Conservation (phyloP, 2,888 invertebrate genomes). For the Hirtodrosophila alboralis region DNA sequence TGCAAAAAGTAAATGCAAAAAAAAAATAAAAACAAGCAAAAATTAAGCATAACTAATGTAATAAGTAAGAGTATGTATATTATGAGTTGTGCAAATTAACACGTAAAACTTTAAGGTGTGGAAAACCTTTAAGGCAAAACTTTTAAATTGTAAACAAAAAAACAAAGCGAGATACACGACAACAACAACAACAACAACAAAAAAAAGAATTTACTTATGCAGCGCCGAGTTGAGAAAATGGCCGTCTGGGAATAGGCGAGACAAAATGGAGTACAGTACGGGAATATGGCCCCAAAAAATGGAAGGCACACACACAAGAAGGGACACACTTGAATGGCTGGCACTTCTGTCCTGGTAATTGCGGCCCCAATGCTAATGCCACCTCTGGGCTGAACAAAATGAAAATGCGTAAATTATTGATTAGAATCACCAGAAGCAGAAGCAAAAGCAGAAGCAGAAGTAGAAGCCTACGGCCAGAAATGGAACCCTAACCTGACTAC, state of each 20-base stretch:
- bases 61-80: slow-evolving; percentile 14
- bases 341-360: slow-evolving; percentile 68
- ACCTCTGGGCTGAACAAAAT: slow-evolving; percentile 68
- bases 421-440: slow-evolving; percentile 69
- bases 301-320: slow-evolving; percentile 19
- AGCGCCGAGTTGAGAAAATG: slow-evolving; percentile 63
- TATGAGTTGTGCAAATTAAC: slow-evolving; percentile 57
- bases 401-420: slow-evolving; percentile 79
- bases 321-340: slow-evolving; percentile 66
- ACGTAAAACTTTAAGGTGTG: slow-evolving; percentile 42
- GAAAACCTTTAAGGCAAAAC: slow-evolving; percentile 17
- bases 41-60: slow-evolving; percentile 62
- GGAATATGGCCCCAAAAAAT: slow-evolving; percentile 18
- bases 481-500: slow-evolving; percentile 20
- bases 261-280: slow-evolving; percentile 23
- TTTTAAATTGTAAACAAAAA: slow-evolving; percentile 52
- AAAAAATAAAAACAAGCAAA: slow-evolving; percentile 12
- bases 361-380: slow-evolving; percentile 70
- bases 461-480: slow-evolving; percentile 5
- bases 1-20: slow-evolving; percentile 7
- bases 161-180: slow-evolving; percentile 31
- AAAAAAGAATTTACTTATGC: slow-evolving; percentile 48
- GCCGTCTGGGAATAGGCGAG: slow-evolving; percentile 57
- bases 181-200: too few species aligned
- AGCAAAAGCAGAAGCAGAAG: too few species aligned